Conservation (phyloP, 1,140 invertebrate genomes). For the Halotydeus destructor region DNA sequence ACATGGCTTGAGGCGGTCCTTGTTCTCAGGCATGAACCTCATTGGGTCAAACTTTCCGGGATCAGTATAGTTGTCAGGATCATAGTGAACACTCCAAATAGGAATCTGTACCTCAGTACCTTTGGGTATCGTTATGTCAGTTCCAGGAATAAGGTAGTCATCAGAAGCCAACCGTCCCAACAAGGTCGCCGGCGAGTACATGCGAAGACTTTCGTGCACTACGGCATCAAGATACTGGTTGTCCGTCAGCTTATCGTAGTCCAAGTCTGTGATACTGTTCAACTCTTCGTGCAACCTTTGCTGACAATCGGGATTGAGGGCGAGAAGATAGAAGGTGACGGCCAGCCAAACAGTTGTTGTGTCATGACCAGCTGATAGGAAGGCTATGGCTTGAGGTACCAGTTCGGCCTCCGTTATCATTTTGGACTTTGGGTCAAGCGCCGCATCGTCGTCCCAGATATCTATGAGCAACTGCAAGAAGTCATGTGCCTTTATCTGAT, state of each 20-base stretch:
- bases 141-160: slow-evolving; percentile 11
- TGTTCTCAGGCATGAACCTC: slow-evolving; percentile 37
- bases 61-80: slow-evolving; percentile 38
- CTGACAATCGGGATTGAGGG: slow-evolving; percentile 21
- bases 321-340: too few relatives aligned
- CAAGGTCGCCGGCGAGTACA: slow-evolving; percentile 33
- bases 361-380: slow-evolving; percentile 10
- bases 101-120: slow-evolving; percentile 28
- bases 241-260: not conserved
- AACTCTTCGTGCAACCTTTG: slow-evolving; percentile 11
- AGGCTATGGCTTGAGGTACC: slow-evolving; percentile 1
- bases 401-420: slow-evolving; percentile 6
- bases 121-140: slow-evolving; percentile 18
- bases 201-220: slow-evolving; percentile 39
- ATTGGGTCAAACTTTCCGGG: slow-evolving; percentile 51
- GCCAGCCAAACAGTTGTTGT: too few relatives aligned
- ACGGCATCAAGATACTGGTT: slow-evolving; percentile 13
- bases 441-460: slow-evolving; percentile 1
- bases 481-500: slow-evolving; percentile 6
- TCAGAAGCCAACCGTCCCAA: slow-evolving; percentile 1
- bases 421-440: slow-evolving; percentile 3
- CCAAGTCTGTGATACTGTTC: not conserved
- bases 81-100: slow-evolving; percentile 33
- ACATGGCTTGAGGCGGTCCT: slow-evolving; percentile 23
- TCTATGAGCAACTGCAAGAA: slow-evolving; percentile 9